Percentiles rank a stretch among this genome's conserved stretches.
Conservation (phyloP, 1,140 invertebrate genomes). For the Tachypleus tridentatus region DNA sequence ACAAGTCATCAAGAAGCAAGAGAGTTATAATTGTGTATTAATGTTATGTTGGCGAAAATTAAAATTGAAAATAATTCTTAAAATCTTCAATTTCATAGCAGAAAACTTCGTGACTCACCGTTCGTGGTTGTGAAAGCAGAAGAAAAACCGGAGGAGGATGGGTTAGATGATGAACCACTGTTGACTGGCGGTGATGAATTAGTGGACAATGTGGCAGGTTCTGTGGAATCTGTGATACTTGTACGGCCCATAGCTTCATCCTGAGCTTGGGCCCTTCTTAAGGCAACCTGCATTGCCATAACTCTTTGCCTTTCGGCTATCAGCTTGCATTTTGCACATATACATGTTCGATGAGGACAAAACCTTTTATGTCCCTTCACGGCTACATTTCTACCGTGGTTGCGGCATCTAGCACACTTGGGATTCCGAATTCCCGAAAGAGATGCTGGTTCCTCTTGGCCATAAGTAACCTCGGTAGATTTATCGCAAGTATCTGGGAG, state of each 20-base stretch:
- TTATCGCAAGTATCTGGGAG: too few species aligned
- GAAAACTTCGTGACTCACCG: not conserved
- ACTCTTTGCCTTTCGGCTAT: conserved; percentile 64
- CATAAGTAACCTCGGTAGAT: too few species aligned
- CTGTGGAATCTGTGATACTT: not conserved
- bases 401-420: conserved; percentile 71
- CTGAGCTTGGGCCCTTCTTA: conserved; percentile 56
- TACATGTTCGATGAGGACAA: conserved; percentile 66
- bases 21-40: too few species aligned
- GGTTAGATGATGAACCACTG: not conserved
- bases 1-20: too few species aligned
- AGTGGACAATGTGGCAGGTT: not conserved
- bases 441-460: too few species aligned
- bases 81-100: too few species aligned
- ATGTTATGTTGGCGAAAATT: too few species aligned
- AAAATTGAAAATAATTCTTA: too few species aligned
- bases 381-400: conserved; percentile 68
- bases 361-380: conserved; percentile 83
- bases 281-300: conserved; percentile 63
- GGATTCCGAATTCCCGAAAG: conserved; percentile 32
- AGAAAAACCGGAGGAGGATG: too few species aligned
- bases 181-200: not conserved
- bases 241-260: conserved; percentile 41
- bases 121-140: not conserved
- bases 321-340: conserved; percentile 64